Evolutionary conservation across 1,140 invertebrate species (phyloP).

Genomic region (Hypsibius dujardini): DNA sequence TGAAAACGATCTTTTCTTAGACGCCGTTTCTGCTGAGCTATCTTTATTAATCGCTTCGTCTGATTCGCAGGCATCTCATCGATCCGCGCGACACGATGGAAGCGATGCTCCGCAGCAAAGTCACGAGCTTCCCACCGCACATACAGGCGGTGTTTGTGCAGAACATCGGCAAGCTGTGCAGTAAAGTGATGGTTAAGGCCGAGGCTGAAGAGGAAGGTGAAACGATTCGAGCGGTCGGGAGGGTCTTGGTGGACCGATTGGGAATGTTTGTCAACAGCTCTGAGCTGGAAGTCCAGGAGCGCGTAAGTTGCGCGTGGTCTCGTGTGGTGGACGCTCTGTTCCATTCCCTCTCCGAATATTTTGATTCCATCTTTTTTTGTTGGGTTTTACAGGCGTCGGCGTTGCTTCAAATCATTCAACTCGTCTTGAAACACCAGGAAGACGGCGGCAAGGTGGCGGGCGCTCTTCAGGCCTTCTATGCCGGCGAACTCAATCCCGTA

Average conservation of each 20-base stretch:
- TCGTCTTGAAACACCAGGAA: slow-evolving; percentile 39
- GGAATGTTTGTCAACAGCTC: slow-evolving; percentile 65
- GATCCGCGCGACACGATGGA: slow-evolving; percentile 59
- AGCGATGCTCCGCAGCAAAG: slow-evolving; percentile 61
- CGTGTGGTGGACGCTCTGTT: background rate
- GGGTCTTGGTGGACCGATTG: slow-evolving; percentile 54
- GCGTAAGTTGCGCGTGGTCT: slow-evolving; percentile 49
- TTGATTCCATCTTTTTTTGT: background rate
- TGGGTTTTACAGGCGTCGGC: slow-evolving; percentile 32
- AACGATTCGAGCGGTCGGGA: slow-evolving; percentile 43
- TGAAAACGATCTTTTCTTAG: slow-evolving; percentile 16
- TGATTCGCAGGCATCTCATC: slow-evolving; percentile 51
- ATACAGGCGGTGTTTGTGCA: slow-evolving; percentile 91
- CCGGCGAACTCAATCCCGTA: slow-evolving; percentile 90
- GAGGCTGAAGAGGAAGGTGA: slow-evolving; percentile 42
- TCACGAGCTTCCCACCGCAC: slow-evolving; percentile 64
- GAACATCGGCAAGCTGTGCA: slow-evolving; percentile 80
- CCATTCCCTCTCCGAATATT: background rate
- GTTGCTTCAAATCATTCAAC: slow-evolving; percentile 55
- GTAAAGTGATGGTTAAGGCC: slow-evolving; percentile 50
- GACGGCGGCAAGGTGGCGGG: slow-evolving; percentile 31
- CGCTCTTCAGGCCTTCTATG: slow-evolving; percentile 40
- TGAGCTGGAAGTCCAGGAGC: slow-evolving; percentile 88
- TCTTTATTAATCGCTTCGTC: no score
- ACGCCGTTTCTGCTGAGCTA: no score